A percentile compares a stretch with the other conserved stretches of the same genome.
Conservation (phyloP, 2,113 vertebrate genomes). For the Pseudopipra pipra region DNA sequence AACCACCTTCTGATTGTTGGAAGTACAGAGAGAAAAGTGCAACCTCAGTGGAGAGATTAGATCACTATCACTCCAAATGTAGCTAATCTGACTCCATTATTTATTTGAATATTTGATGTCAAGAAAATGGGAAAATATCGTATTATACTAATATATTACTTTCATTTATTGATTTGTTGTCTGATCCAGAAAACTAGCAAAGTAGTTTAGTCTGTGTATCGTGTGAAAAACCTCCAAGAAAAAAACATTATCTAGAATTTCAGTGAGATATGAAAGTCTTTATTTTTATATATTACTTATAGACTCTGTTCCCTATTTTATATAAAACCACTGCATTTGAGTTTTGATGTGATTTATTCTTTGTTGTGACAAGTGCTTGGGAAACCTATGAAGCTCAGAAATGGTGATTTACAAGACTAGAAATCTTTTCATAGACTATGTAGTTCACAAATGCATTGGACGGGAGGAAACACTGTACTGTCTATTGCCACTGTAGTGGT, state of each 20-base stretch:
- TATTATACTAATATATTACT: not conserved
- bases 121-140: not conserved
- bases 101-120: not conserved
- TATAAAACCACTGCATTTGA: not conserved
- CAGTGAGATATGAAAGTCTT: not conserved
- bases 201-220: not conserved
- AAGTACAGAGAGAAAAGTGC: not conserved
- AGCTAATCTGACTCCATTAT: not conserved
- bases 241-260: not conserved
- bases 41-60: not conserved
- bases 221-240: not conserved
- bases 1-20: not conserved
- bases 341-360: not conserved
- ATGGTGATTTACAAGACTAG: not conserved
- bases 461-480: not conserved
- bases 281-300: not conserved
- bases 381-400: not conserved
- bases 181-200: not conserved
- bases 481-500: not conserved
- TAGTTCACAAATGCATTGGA: not conserved
- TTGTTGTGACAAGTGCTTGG: not conserved
- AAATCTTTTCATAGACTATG: not conserved
- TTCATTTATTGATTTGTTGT: not conserved
- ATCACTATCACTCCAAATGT: not conserved
- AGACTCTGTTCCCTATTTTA: not conserved